Percentiles rank a stretch among this genome's conserved stretches.
These are phyloP conservation scores for Pelecanus crispus DNA, from an alignment of 2,113 vertebrate genomes.

Conservation along the genomic window DNA sequence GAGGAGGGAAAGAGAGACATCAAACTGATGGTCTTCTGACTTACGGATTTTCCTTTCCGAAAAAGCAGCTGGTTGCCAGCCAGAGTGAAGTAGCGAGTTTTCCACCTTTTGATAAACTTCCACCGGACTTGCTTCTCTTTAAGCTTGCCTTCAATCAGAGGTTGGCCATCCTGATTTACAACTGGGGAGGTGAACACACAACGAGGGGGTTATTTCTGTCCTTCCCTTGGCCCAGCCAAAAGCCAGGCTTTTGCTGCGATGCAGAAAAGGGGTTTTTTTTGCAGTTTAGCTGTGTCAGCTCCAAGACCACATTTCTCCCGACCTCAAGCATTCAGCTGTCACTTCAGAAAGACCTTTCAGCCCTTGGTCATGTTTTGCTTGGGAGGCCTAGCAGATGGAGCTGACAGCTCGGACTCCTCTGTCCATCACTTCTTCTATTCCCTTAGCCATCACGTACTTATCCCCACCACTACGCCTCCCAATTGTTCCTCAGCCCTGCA, in stretches of 20 bases:
- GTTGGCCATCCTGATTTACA: slow-evolving; percentile 90
- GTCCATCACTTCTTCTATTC: neutral
- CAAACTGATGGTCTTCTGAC: neutral
- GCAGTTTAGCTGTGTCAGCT: neutral
- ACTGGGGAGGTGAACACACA: slow-evolving; percentile 66
- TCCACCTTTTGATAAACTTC: slow-evolving; percentile 98
- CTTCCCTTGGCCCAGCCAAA: neutral
- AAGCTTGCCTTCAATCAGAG: slow-evolving; percentile 93
- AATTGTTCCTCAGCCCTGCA: neutral
- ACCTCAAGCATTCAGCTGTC: neutral
- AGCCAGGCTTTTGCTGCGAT: neutral
- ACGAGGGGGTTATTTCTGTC: neutral
- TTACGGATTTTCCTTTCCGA: slow-evolving; percentile 90
- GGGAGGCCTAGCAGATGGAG: neutral
- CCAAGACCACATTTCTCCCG: neutral
- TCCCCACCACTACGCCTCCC: neutral
- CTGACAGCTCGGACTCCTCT: neutral
- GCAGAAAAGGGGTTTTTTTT: neutral
- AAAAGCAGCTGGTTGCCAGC: slow-evolving; percentile 96
- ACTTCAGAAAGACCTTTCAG: neutral
- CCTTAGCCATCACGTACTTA: neutral
- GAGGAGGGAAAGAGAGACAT: neutral
- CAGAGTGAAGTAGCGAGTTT: slow-evolving; percentile 94
- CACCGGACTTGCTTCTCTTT: slow-evolving; percentile 97
- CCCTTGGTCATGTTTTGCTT: neutral